Base-by-base conservation (phyloP, 2,888 invertebrate species). In the Oconnorella tubifera region DNA sequence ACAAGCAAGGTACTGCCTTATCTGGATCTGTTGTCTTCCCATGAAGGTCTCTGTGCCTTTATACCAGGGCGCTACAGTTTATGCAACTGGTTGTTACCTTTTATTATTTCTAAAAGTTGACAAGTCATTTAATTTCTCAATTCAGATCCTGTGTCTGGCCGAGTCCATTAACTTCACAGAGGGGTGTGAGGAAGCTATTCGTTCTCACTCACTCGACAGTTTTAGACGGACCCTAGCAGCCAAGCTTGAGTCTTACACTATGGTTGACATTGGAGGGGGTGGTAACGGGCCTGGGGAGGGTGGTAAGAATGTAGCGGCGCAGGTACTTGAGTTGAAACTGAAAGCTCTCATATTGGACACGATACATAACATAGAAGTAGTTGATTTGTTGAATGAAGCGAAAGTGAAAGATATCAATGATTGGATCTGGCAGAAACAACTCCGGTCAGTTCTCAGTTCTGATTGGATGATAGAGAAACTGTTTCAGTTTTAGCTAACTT, bases 381-480 rank as follows among this genome's bases (percentile, higher is more conserved):
- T 96, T 49, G 89, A 90, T 75, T 86, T 87, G 72, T 85, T 99
- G 61, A 86, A 92, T 66, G 85, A 86, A 56, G 75, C 76, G 6
- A 85, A 87, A 69, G 87, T 89, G 0, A 86, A 86, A 33, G 86
- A 86, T 70, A 78, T 85, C 14, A 85, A 83, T 25, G 90, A 93
- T 77, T 99, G 99, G 99, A 84, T 87, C 58, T 99, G 99, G 99
- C 90, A 92, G 81, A 91, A 92, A 81, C 97, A 97, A 80, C 85
- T 98, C 56, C 87, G 93, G 87, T 89, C 80, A 60, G 27, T 14
- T n/a, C 53, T 6, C 10, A 25, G n/a, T 14, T 53, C 23, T 53
- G n/a, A n/a, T n/a, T n/a, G n/a, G n/a, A n/a, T n/a, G n/a, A n/a
- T n/a, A n/a, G n/a, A n/a, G n/a, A n/a, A n/a, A n/a, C n/a, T n/a